These are phyloP conservation scores for Mycetomoellerius zeteki DNA, from an alignment of 1,140 invertebrate species.

Conservation along the genomic window DNA sequence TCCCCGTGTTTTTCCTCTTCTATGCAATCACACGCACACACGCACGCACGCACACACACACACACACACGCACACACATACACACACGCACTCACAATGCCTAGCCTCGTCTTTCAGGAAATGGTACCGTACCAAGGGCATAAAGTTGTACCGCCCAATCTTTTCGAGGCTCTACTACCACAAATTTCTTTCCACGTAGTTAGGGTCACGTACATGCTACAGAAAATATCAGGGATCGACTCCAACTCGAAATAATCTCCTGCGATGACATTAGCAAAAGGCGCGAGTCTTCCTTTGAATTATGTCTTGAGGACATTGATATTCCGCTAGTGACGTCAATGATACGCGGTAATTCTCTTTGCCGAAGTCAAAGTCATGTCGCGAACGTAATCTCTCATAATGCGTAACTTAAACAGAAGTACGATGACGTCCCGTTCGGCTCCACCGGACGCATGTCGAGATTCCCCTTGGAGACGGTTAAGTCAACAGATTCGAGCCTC, in stretches of 20 bases:
- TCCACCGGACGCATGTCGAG: conserved; percentile 31
- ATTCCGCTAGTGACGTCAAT: conserved; percentile 25
- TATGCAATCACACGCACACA: conserved; percentile 4
- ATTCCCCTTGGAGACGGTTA: background rate
- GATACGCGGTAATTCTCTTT: background rate
- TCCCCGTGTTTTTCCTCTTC: conserved; percentile 35
- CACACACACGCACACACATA: background rate
- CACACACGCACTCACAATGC: background rate
- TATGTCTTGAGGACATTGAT: conserved; percentile 32
- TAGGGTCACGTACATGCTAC: conserved; percentile 58
- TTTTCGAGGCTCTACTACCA: conserved; percentile 46
- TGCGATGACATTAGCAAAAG: conserved; percentile 17
- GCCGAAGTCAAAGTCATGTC: conserved; percentile 11
- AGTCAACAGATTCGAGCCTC: conserved; percentile 48
- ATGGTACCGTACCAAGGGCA: conserved; percentile 55
- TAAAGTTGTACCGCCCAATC: conserved; percentile 36
- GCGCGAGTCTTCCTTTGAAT: conserved; percentile 8
- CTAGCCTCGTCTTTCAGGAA: conserved; percentile 46
- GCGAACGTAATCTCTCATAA: conserved; percentile 34
- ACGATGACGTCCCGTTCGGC: conserved; percentile 18
- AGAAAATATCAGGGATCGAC: conserved; percentile 26
- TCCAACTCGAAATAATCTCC: background rate
- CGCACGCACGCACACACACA: background rate
- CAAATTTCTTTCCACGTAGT: conserved; percentile 52
- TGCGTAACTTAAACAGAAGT: conserved; percentile 48